A percentile compares a stretch with the other conserved stretches of the same genome.
Conservation (phyloP, 2,113 vertebrate species). For the Myodes glareolus region DNA sequence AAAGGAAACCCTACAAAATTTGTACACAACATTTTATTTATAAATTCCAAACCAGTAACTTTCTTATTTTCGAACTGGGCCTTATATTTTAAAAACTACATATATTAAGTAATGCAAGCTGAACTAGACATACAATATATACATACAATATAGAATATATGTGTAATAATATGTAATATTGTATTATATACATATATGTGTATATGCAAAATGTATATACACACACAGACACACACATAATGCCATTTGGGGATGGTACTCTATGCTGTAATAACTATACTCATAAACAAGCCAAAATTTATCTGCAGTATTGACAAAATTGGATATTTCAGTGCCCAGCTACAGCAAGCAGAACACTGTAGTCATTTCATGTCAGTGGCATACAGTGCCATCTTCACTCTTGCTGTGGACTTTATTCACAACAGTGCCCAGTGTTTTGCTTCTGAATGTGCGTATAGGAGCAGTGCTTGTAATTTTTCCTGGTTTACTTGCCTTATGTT, state of each 20-base stretch:
- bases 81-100: neutral
- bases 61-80: neutral
- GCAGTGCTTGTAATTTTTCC: neutral
- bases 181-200: too few relatives aligned
- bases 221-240: too few relatives aligned
- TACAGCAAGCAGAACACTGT: neutral
- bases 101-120: constrained; percentile 6
- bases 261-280: neutral
- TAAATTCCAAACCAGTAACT: neutral
- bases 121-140: neutral
- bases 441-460: neutral
- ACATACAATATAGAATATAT: neutral
- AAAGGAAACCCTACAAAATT: neutral
- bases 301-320: neutral
- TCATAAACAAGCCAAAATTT: constrained; percentile 8
- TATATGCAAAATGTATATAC: too few relatives aligned
- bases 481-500: neutral
- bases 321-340: neutral
- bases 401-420: neutral
- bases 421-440: neutral
- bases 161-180: too few relatives aligned
- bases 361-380: neutral
- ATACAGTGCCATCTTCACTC: neutral
- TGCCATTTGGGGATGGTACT: neutral
- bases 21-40: neutral